phyloP scores from a whole-genome alignment of 2,888 invertebrate species.

The Crepidodera aurea region DNA sequence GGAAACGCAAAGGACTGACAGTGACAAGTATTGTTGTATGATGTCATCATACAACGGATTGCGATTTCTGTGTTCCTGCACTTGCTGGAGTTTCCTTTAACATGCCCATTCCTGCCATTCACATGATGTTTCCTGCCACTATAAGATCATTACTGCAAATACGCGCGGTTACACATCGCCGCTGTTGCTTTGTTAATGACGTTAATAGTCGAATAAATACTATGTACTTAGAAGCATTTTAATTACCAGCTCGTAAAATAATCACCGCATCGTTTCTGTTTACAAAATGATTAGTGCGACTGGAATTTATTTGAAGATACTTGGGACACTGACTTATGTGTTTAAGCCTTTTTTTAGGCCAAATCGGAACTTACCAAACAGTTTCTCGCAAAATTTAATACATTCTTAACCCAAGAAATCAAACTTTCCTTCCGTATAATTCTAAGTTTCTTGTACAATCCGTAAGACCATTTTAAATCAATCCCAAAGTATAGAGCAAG shows the following conservation, averaged over 20 bases:
- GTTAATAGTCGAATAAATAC: slow-evolving; percentile 11
- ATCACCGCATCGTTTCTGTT: neutral
- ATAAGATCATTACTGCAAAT: slow-evolving; percentile 24
- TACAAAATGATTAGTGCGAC: neutral
- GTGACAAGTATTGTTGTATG: slow-evolving; percentile 56
- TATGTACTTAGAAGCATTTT: neutral
- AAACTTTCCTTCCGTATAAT: no score
- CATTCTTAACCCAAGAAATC: no score
- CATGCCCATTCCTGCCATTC: slow-evolving; percentile 28
- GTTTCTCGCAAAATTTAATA: no score
- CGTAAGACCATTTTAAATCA: neutral
- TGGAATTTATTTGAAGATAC: neutral
- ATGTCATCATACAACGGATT: slow-evolving; percentile 50
- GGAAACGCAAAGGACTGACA: slow-evolving; percentile 53
- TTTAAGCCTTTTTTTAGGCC: no score
- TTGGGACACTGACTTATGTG: no score
- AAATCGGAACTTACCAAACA: no score
- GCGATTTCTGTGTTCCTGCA: slow-evolving; percentile 54
- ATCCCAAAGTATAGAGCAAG: neutral
- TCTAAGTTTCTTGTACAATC: neutral
- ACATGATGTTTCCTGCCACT: slow-evolving; percentile 25
- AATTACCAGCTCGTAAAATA: neutral
- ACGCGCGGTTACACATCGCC: slow-evolving; percentile 5
- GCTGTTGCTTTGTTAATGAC: neutral
- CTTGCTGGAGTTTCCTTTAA: slow-evolving; percentile 46